These are phyloP conservation scores for Lochmaea capreae DNA, from an alignment of 2,888 invertebrate genomes.

Conservation along the genomic window DNA sequence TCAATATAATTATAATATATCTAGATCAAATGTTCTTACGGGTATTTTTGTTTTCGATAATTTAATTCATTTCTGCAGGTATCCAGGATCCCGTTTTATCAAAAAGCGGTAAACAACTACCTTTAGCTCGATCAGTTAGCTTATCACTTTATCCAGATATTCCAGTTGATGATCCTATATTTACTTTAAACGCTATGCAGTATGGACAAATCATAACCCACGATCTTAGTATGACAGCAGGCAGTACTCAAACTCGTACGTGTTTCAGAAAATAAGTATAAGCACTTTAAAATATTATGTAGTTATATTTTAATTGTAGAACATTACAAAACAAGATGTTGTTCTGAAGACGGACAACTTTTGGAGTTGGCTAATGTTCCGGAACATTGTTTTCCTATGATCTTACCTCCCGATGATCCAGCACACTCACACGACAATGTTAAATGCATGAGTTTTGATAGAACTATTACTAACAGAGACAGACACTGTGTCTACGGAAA, in stretches of 20 bases:
- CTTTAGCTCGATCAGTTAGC: conserved; percentile 78
- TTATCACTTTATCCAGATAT: conserved; percentile 76
- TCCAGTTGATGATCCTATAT: conserved; percentile 76
- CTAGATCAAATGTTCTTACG: too few relatives aligned
- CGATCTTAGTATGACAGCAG: conserved; percentile 81
- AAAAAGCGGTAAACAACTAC: conserved; percentile 73
- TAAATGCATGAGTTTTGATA: conserved; percentile 78
- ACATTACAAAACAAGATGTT: conserved; percentile 72
- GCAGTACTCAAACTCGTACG: conserved; percentile 81
- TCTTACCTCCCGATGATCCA: conserved; percentile 68
- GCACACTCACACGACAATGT: conserved; percentile 69
- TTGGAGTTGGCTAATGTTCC: conserved; percentile 64
- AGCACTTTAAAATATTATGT: not conserved
- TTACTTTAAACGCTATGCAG: conserved; percentile 80
- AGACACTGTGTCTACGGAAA: conserved; percentile 72
- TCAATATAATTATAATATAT: too few relatives aligned
- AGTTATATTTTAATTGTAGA: conserved; percentile 60
- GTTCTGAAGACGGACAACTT: conserved; percentile 70
- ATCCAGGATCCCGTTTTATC: conserved; percentile 72
- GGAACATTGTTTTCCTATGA: conserved; percentile 68
- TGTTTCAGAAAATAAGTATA: conserved; percentile 47
- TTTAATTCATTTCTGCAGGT: conserved; percentile 63
- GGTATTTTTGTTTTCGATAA: not conserved
- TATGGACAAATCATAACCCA: conserved; percentile 84
- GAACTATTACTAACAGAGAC: conserved; percentile 75